Conservation (phyloP, 2,113 vertebrate species). For the Forbesichthys agassizii region DNA sequence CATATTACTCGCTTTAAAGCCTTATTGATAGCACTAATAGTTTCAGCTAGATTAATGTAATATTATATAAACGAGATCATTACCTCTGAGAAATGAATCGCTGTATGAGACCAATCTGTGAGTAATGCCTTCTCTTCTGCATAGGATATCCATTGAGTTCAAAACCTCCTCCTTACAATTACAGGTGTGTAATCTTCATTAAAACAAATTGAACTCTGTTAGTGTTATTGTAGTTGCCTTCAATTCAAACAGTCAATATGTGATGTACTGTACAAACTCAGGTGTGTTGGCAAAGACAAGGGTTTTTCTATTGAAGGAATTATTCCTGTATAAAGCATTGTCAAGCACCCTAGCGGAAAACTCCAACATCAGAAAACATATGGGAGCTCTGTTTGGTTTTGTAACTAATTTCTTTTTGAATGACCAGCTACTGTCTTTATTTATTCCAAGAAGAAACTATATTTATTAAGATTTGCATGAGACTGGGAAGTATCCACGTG, state of each 20-base stretch:
- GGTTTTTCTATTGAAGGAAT: background rate
- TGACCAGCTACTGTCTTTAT: background rate
- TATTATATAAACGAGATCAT: slow-evolving; percentile 39
- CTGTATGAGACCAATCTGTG: slow-evolving; percentile 26
- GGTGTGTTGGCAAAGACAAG: slow-evolving; percentile 8
- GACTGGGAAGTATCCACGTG: no score
- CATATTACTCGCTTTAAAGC: slow-evolving; percentile 31
- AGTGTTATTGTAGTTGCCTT: slow-evolving; percentile 17
- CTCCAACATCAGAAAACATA: background rate
- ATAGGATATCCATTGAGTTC: slow-evolving; percentile 10
- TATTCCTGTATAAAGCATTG: background rate
- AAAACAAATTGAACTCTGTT: slow-evolving; percentile 26
- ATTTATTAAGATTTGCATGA: no score
- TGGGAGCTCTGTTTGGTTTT: no score
- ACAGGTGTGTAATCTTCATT: slow-evolving; percentile 12
- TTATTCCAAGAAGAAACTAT: background rate
- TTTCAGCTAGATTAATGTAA: slow-evolving; percentile 30
- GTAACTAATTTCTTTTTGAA: background rate
- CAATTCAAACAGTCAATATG: slow-evolving; percentile 17
- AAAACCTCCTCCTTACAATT: slow-evolving; percentile 12
- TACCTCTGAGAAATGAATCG: slow-evolving; percentile 29
- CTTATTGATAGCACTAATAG: slow-evolving; percentile 37
- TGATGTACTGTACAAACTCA: slow-evolving; percentile 24
- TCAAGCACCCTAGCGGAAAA: no score
- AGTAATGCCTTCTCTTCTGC: slow-evolving; percentile 27